A percentile compares a stretch with the other conserved stretches of the same genome.
These are phyloP conservation scores for Paralvinella palmiformis DNA, from an alignment of 1,140 invertebrate genomes.

Conservation along the genomic window DNA sequence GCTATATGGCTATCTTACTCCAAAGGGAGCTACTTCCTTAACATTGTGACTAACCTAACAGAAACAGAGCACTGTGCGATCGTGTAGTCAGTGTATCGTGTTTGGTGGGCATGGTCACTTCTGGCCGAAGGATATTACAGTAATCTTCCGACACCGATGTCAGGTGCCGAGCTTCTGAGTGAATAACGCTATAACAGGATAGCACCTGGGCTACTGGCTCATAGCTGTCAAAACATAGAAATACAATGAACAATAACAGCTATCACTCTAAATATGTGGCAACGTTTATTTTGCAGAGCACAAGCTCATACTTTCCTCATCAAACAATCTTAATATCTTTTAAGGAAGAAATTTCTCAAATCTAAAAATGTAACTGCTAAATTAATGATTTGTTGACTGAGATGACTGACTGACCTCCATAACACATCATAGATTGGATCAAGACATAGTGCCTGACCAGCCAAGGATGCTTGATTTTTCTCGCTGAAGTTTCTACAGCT, in stretches of 20 bases:
- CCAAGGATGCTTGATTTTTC: constrained; percentile 71
- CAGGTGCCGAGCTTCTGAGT: constrained; percentile 56
- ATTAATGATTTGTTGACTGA: no score
- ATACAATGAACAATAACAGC: background rate
- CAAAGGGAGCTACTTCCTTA: background rate
- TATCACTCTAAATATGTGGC: background rate
- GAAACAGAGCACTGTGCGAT: constrained; percentile 74
- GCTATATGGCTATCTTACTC: no score
- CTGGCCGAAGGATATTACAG: constrained; percentile 62
- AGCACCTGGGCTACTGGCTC: constrained; percentile 55
- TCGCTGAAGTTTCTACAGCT: constrained; percentile 73
- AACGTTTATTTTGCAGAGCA: background rate
- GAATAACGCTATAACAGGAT: constrained; percentile 74
- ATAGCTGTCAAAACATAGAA: background rate
- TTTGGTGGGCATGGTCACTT: constrained; percentile 71
- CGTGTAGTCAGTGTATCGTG: constrained; percentile 66
- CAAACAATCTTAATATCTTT: background rate
- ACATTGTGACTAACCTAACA: constrained; percentile 57
- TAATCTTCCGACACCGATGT: constrained; percentile 37
- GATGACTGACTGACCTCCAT: constrained; percentile 59
- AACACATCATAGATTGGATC: constrained; percentile 66
- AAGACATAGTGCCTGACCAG: constrained; percentile 67
- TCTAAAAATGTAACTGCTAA: no score
- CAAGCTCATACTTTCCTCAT: background rate
- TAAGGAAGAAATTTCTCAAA: no score